phyloP scores from a whole-genome alignment of 2,113 vertebrate species.

The Gadus chalcogrammus region DNA sequence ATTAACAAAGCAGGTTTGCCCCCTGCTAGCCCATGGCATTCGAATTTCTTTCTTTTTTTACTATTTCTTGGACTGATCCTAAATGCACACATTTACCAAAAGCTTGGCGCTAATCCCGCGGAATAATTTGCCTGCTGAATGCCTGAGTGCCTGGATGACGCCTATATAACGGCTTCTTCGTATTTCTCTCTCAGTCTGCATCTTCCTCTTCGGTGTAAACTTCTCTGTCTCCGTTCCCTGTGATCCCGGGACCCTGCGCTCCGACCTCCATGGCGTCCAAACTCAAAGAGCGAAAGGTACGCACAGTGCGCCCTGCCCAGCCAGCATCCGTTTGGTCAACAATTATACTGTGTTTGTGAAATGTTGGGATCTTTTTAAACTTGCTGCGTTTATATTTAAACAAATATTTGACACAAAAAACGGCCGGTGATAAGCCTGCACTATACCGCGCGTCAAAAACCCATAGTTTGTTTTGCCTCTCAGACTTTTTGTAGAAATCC shows the following conservation, averaged over 20 bases:
- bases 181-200: conserved; percentile 73
- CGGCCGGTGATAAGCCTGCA: neutral
- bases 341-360: conserved; percentile 2
- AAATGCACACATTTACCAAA: conserved; percentile 86
- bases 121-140: conserved; percentile 86
- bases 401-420: neutral
- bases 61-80: conserved; percentile 85
- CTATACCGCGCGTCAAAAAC: conserved; percentile 18
- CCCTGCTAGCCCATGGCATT: conserved; percentile 77
- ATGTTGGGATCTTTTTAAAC: conserved; percentile 8
- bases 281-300: conserved; percentile 91
- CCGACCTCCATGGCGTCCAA: conserved; percentile 81
- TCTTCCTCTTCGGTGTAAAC: conserved; percentile 45
- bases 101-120: conserved; percentile 85
- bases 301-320: conserved; percentile 31
- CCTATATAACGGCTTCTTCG: conserved; percentile 83
- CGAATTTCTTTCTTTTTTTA: conserved; percentile 60
- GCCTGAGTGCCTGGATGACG: conserved; percentile 71
- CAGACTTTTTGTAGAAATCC: neutral
- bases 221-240: conserved; percentile 1
- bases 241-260: no score
- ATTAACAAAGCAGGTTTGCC: conserved; percentile 91
- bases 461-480: neutral
- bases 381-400: neutral
- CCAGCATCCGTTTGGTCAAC: conserved; percentile 26